These are phyloP conservation scores for Nymphalis io DNA, from an alignment of 1,140 invertebrate genomes.

Conservation along the genomic window DNA sequence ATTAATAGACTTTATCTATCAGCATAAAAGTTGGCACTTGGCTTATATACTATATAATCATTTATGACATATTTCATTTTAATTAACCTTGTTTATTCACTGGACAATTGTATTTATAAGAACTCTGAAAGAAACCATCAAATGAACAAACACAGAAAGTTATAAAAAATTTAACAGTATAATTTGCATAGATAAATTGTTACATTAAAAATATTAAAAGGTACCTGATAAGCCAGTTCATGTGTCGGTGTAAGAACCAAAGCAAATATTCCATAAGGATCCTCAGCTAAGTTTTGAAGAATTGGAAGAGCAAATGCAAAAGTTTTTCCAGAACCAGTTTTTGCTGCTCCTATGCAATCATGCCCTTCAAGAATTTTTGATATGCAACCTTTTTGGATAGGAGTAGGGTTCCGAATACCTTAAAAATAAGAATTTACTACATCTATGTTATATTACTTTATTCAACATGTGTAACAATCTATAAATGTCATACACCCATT, in stretches of 20 bases:
- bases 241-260: conserved; percentile 97
- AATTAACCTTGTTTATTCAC: no score
- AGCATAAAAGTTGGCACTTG: no score
- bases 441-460: background rate
- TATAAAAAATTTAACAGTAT: no score
- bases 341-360: conserved; percentile 97
- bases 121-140: no score
- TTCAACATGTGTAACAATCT: background rate
- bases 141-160: no score
- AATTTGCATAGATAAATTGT: no score
- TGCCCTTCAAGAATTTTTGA: conserved; percentile 89
- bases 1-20: no score
- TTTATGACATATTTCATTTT: no score
- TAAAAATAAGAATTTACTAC: background rate
- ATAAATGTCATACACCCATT: no score
- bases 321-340: conserved; percentile 99
- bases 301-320: conserved; percentile 98
- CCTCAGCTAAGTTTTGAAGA: conserved; percentile 93
- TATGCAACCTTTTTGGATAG: conserved; percentile 92
- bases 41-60: no score
- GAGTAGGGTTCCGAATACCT: conserved; percentile 91
- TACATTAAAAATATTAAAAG: background rate
- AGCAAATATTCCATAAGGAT: conserved; percentile 97
- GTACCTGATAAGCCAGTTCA: conserved; percentile 92
- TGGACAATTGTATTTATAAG: no score